Evolutionary conservation across 2,113 vertebrate genomes (phyloP).

Genomic region (Lophotis ruficrista): DNA sequence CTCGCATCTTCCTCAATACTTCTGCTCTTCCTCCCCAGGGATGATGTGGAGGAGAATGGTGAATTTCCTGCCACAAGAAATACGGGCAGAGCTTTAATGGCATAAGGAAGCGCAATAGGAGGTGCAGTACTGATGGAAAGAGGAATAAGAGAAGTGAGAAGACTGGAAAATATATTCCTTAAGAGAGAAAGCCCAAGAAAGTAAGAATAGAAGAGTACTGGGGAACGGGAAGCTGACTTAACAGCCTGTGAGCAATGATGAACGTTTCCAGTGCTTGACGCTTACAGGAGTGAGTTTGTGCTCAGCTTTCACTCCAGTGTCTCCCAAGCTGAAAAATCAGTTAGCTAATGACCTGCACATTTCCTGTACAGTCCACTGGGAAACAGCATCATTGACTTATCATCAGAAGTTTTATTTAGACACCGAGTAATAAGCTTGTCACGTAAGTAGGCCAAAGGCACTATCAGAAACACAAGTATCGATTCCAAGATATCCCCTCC

Average conservation of each 20-base stretch:
- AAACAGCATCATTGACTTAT: neutral
- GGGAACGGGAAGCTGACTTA: neutral
- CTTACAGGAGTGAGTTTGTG: neutral
- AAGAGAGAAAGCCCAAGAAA: neutral
- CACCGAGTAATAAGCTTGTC: neutral
- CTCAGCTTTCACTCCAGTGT: neutral
- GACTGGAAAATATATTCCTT: neutral
- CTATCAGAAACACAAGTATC: neutral
- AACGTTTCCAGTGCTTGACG: neutral
- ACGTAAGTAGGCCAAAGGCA: neutral
- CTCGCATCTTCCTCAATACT: neutral
- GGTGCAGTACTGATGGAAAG: neutral
- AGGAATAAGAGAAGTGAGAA: neutral
- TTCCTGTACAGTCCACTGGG: neutral
- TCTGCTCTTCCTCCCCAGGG: neutral
- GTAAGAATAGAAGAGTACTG: neutral
- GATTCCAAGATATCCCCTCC: neutral
- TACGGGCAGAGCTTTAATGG: neutral
- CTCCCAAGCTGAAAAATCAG: neutral
- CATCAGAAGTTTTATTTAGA: slow-evolving; percentile 8
- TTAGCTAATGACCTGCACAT: neutral
- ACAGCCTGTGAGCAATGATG: neutral
- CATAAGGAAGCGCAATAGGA: neutral
- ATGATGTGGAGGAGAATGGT: neutral
- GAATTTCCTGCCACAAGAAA: neutral